Evolutionary conservation across 2,113 vertebrate species (phyloP).

Genomic region (Callaeas wilsoni): DNA sequence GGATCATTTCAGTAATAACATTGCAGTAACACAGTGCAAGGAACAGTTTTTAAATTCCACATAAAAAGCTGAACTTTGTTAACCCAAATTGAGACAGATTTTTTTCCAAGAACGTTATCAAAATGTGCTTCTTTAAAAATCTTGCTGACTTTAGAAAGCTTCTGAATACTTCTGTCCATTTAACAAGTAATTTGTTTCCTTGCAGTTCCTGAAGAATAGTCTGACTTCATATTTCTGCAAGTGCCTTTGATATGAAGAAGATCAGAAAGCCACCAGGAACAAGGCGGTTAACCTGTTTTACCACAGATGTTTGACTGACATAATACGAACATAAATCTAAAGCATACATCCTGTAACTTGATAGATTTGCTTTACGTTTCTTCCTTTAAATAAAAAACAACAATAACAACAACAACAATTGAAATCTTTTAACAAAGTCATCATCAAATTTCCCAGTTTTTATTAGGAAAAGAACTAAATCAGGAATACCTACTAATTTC

Average conservation of each 20-base stretch:
- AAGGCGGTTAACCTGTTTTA: not conserved
- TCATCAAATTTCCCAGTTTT: not conserved
- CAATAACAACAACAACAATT: not conserved
- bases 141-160: not conserved
- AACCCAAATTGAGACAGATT: not conserved
- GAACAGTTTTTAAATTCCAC: not conserved
- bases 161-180: not conserved
- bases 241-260: not conserved
- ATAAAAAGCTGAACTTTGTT: not conserved
- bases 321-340: not conserved
- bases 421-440: not conserved
- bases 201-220: not conserved
- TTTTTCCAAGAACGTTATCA: not conserved
- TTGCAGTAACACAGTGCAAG: not conserved
- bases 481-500: not conserved
- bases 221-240: not conserved
- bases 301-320: not conserved
- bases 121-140: not conserved
- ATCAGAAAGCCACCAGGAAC: not conserved
- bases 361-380: not conserved
- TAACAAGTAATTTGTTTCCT: not conserved
- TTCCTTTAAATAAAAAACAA: not conserved
- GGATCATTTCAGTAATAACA: not conserved
- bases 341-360: not conserved
- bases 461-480: not conserved